A percentile compares a stretch with the other conserved stretches of the same genome.
phyloP scores from a whole-genome alignment of 2,888 invertebrate species.

The Rhamnusium bicolor region DNA sequence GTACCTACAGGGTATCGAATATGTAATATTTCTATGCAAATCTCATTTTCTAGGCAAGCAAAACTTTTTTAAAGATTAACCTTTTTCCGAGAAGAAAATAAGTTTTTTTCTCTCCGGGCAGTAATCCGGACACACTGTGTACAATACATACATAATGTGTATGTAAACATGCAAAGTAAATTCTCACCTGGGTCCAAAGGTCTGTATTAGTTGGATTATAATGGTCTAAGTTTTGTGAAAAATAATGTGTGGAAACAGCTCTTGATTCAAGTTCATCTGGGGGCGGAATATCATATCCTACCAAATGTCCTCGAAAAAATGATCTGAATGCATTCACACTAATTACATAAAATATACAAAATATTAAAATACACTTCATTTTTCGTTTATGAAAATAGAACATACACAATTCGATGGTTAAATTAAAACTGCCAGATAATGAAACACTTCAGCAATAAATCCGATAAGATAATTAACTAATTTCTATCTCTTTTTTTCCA shows the following conservation, averaged over 20 bases:
- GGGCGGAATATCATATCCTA: constrained; percentile 14
- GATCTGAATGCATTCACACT: background rate
- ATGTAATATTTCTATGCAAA: too few species aligned
- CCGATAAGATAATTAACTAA: background rate
- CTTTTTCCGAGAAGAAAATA: too few species aligned
- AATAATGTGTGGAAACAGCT: constrained; percentile 59
- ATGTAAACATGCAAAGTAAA: background rate
- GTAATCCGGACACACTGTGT: too few species aligned
- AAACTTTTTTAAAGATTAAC: background rate
- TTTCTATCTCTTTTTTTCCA: background rate
- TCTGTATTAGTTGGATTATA: constrained; percentile 22
- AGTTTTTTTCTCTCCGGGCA: too few species aligned
- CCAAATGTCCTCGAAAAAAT: background rate
- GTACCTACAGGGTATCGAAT: too few species aligned
- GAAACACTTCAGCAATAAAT: background rate
- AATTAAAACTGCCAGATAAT: background rate
- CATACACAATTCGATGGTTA: background rate
- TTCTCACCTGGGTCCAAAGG: constrained; percentile 24
- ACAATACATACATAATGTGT: too few species aligned
- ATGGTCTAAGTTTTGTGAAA: constrained; percentile 33
- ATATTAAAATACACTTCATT: background rate
- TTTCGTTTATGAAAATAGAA: background rate
- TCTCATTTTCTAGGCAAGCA: too few species aligned
- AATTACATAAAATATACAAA: background rate
- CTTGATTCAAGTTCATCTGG: background rate